Evolutionary conservation across 2,113 vertebrate genomes (phyloP).

Genomic region (Periophthalmus modestus): DNA sequence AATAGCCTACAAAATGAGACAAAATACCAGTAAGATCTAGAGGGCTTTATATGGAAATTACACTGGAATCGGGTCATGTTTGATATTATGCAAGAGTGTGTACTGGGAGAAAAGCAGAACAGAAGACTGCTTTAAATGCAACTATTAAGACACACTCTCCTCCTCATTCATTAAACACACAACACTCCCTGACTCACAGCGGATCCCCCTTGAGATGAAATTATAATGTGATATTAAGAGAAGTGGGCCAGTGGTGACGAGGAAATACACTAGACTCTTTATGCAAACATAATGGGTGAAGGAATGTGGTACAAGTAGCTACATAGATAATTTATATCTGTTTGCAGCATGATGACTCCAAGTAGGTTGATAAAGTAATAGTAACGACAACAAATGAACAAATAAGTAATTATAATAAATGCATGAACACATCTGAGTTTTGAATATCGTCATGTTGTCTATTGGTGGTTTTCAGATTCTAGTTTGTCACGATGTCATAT

Average conservation of each 20-base stretch:
- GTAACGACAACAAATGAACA: too few relatives aligned
- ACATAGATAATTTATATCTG: background rate
- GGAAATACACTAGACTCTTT: conserved; percentile 31
- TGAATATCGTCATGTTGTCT: too few relatives aligned
- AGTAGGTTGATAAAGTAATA: too few relatives aligned
- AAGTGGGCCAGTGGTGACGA: conserved; percentile 61
- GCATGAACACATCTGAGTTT: too few relatives aligned
- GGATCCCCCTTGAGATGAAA: conserved; percentile 63
- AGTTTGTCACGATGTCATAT: too few relatives aligned
- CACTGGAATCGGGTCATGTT: conserved; percentile 66
- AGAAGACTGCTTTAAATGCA: conserved; percentile 37
- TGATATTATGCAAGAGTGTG: conserved; percentile 64
- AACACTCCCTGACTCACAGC: conserved; percentile 48
- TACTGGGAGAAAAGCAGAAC: conserved; percentile 28
- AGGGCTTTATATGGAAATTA: conserved; percentile 58
- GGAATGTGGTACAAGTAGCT: conserved; percentile 23
- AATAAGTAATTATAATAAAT: too few relatives aligned
- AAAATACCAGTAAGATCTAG: conserved; percentile 63
- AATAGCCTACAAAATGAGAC: conserved; percentile 52
- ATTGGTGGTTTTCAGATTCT: too few relatives aligned
- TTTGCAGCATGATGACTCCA: background rate
- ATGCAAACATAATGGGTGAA: conserved; percentile 34
- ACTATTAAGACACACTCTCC: conserved; percentile 33
- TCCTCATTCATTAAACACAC: conserved; percentile 67
- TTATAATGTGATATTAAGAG: conserved; percentile 76